A percentile compares a stretch with the other conserved stretches of the same genome.
Conservation (phyloP, 1,140 invertebrate species). For the Drosophila santomea region DNA sequence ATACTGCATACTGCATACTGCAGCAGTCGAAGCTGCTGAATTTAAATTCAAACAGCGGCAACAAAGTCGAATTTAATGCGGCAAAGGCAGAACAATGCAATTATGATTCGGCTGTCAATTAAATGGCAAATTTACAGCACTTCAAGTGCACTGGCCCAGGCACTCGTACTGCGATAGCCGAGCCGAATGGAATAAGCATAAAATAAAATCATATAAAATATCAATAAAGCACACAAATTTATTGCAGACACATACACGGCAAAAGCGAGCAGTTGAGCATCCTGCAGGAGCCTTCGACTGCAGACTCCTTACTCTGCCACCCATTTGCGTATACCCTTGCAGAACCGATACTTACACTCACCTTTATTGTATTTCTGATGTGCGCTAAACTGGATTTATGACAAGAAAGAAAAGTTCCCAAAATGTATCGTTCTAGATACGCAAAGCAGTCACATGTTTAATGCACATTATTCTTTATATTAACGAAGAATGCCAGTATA, state of each 20-base stretch:
- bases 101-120: constrained; percentile 56
- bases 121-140: constrained; percentile 58
- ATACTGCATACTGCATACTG: neutral
- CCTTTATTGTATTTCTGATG: too few relatives aligned
- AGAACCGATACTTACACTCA: too few relatives aligned
- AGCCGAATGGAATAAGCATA: constrained; percentile 15
- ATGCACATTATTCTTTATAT: too few relatives aligned
- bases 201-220: constrained; percentile 56
- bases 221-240: constrained; percentile 55
- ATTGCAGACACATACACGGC: constrained; percentile 46
- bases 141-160: constrained; percentile 16
- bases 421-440: too few relatives aligned
- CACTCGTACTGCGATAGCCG: neutral
- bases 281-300: constrained; percentile 17
- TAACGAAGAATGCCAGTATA: too few relatives aligned
- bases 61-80: constrained; percentile 32
- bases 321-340: neutral
- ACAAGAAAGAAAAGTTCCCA: too few relatives aligned
- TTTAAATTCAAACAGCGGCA: constrained; percentile 42
- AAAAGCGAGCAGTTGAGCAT: constrained; percentile 21
- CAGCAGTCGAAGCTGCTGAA: constrained; percentile 36
- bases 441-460: too few relatives aligned
- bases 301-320: neutral
- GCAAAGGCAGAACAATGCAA: constrained; percentile 34
- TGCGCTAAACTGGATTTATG: too few relatives aligned